phyloP scores from a whole-genome alignment of 35 echinoderm and acorn worm species.

The Ophiothrix spiculata region DNA sequence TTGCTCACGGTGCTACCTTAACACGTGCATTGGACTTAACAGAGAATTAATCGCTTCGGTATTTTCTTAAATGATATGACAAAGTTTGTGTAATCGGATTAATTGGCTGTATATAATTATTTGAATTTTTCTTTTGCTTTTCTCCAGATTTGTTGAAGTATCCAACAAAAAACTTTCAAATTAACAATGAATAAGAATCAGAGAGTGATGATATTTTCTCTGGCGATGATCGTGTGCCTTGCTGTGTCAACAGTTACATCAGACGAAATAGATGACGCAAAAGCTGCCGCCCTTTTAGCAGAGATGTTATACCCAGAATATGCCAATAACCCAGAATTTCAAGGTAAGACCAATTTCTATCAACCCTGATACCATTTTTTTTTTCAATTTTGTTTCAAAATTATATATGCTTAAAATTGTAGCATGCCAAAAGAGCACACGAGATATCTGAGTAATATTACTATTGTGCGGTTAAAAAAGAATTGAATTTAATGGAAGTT shows the following conservation, averaged over 20 bases:
- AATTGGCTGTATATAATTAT: too few species aligned
- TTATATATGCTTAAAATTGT: too few species aligned
- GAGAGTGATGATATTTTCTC: not conserved
- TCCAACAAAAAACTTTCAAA: not conserved
- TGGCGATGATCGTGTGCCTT: conserved; percentile 6
- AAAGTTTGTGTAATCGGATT: not conserved
- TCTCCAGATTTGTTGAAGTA: not conserved
- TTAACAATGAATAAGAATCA: not conserved
- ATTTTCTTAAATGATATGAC: not conserved
- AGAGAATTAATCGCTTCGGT: too few species aligned
- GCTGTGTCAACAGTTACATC: not conserved
- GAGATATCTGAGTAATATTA: too few species aligned
- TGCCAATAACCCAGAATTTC: not conserved
- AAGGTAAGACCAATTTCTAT: not conserved
- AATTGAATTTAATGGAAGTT: too few species aligned
- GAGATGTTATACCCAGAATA: not conserved
- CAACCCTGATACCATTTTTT: too few species aligned
- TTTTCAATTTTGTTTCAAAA: too few species aligned
- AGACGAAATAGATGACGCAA: not conserved
- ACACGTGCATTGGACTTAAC: not conserved
- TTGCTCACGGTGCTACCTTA: not conserved
- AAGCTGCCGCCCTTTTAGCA: not conserved
- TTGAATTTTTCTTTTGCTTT: not conserved
- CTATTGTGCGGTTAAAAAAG: too few species aligned
- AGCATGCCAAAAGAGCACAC: too few species aligned